A percentile compares a stretch with the other conserved stretches of the same genome.
Evolutionary conservation across 2,113 vertebrate species (phyloP).

Genomic region (Prochilodus magdalenae): DNA sequence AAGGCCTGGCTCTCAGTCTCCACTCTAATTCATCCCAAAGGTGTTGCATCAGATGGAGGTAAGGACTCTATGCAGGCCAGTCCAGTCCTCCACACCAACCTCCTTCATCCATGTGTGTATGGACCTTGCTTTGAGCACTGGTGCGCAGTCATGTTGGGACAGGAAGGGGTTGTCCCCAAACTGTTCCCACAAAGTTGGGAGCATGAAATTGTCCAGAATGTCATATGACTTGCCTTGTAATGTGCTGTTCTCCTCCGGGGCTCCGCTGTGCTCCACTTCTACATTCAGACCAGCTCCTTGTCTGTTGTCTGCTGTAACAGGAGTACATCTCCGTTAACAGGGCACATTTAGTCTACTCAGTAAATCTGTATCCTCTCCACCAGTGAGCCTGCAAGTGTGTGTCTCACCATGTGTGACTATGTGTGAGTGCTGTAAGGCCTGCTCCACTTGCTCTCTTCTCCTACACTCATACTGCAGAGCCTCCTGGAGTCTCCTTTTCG

Average conservation of each 20-base stretch:
- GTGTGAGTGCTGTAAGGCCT: constrained; percentile 72
- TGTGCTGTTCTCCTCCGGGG: constrained; percentile 14
- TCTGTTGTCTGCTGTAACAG: neutral
- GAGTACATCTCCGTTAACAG: constrained; percentile 28
- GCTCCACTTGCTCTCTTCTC: constrained; percentile 86
- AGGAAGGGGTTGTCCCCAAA: no score
- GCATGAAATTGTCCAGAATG: no score
- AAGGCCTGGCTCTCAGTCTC: no score
- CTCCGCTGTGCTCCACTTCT: constrained; percentile 32
- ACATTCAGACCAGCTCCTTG: constrained; percentile 27
- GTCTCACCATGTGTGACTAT: constrained; percentile 47
- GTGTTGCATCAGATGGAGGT: no score
- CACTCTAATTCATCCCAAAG: no score
- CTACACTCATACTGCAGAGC: constrained; percentile 88
- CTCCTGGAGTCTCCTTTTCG: constrained; percentile 91
- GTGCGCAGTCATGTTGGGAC: no score
- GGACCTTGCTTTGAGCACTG: no score
- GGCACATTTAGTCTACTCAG: constrained; percentile 55
- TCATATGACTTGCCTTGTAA: neutral
- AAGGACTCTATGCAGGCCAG: no score
- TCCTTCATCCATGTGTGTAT: no score
- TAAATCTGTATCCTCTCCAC: constrained; percentile 71
- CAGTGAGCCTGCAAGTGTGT: constrained; percentile 69
- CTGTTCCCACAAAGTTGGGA: no score
- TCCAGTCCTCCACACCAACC: no score